Percentiles rank a stretch among this genome's conserved stretches.
These are phyloP conservation scores for Steinernema carpocapsae DNA, from an alignment of 2,888 invertebrate species.

Conservation along the genomic window DNA sequence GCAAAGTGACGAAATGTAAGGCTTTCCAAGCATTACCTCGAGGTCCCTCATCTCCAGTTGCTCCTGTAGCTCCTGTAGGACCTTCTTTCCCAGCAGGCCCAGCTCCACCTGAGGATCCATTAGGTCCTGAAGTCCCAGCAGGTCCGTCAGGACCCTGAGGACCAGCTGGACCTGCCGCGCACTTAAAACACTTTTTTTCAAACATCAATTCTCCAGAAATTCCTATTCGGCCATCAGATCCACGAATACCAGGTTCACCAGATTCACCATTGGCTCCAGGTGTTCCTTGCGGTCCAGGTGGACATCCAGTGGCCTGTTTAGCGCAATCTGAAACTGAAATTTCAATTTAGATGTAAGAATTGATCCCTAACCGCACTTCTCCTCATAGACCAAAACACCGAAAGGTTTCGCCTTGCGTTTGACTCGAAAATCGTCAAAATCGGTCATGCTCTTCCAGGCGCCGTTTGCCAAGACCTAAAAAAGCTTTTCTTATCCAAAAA, in stretches of 20 bases:
- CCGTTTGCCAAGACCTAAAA: not conserved
- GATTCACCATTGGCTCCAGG: constrained; percentile 12
- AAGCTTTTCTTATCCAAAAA: not conserved
- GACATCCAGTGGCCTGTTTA: not conserved
- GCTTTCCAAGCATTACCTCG: not conserved
- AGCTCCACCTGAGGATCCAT: not conserved
- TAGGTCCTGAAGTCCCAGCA: not conserved
- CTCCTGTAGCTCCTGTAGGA: not conserved
- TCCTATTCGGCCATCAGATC: not conserved
- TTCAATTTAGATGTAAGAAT: not conserved
- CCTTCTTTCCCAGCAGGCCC: not conserved
- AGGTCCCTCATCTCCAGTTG: not conserved
- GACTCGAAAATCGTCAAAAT: not conserved
- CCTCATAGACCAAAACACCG: not conserved
- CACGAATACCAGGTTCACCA: not conserved
- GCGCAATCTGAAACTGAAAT: not conserved
- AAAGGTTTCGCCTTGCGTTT: not conserved
- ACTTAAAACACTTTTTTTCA: constrained; percentile 9
- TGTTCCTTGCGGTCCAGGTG: not conserved
- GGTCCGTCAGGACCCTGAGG: constrained; percentile 14
- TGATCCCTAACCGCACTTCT: not conserved
- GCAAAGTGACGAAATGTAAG: not conserved
- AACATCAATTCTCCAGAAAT: not conserved
- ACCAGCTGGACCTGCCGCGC: constrained; percentile 1
- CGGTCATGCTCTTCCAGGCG: not conserved